A percentile compares a stretch with the other conserved stretches of the same genome.
These are phyloP conservation scores for Synanthedon vespiformis DNA, from an alignment of 2,888 invertebrate species.

Conservation along the genomic window DNA sequence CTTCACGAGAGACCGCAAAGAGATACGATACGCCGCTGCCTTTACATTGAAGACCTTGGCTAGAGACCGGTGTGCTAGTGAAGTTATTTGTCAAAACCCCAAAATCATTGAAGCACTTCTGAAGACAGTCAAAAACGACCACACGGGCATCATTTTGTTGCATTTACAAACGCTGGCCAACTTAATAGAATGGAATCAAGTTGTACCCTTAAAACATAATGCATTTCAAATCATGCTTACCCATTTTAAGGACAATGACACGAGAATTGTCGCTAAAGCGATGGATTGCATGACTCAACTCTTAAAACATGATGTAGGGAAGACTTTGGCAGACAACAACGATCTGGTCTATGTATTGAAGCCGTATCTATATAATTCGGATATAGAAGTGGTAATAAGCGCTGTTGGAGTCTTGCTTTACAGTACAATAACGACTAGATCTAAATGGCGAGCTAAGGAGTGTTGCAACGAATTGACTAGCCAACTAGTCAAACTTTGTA, in stretches of 20 bases:
- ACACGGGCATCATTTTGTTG: constrained; percentile 37
- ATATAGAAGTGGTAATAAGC: constrained; percentile 32
- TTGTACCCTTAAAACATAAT: constrained; percentile 35
- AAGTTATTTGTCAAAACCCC: constrained; percentile 27
- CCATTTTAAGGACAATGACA: constrained; percentile 29
- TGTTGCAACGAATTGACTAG: constrained; percentile 27
- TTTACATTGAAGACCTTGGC: constrained; percentile 36
- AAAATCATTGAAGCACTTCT: constrained; percentile 39
- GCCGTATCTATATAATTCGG: constrained; percentile 17
- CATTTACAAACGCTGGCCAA: constrained; percentile 42
- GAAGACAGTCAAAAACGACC: constrained; percentile 47
- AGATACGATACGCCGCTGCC: constrained; percentile 50
- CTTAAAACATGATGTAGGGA: constrained; percentile 47
- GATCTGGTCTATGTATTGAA: constrained; percentile 34
- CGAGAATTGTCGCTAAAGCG: constrained; percentile 30
- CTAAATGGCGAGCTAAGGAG: constrained; percentile 57
- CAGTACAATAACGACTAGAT: constrained; percentile 43
- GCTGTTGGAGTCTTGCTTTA: constrained; percentile 38
- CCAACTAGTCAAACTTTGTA: constrained; percentile 28
- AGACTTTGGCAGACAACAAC: constrained; percentile 38
- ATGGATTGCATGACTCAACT: constrained; percentile 52
- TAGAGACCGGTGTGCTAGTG: constrained; percentile 33
- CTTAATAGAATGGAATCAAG: constrained; percentile 44
- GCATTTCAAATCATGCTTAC: constrained; percentile 44
- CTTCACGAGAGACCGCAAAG: constrained; percentile 41